phyloP scores from a whole-genome alignment of 2,888 invertebrate species.

The Pachymerium ferrugineum region DNA sequence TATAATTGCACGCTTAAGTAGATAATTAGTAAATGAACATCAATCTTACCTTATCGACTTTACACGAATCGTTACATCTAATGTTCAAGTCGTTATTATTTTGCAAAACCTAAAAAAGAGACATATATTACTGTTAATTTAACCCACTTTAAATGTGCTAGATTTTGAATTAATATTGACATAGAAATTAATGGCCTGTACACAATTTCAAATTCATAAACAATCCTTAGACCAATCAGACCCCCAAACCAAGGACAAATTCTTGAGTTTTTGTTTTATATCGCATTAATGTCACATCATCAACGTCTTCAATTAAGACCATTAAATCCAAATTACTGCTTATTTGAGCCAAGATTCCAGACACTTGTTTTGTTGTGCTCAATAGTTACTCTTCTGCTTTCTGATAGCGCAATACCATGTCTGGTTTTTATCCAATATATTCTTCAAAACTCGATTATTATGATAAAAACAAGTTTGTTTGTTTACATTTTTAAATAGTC shows the following conservation, averaged over 20 bases:
- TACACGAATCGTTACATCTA: constrained; percentile 64
- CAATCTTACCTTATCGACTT: constrained; percentile 64
- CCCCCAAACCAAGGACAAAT: constrained; percentile 14
- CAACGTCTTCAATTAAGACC: constrained; percentile 5
- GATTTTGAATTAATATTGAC: background rate
- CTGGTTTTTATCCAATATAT: no score
- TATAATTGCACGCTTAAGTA: constrained; percentile 7
- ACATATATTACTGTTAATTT: background rate
- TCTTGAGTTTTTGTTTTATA: background rate
- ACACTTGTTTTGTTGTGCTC: constrained; percentile 7
- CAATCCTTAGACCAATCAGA: constrained; percentile 1
- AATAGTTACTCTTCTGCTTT: no score
- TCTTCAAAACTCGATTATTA: no score
- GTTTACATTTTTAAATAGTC: no score
- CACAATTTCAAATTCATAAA: background rate
- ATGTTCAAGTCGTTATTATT: constrained; percentile 53
- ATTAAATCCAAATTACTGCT: constrained; percentile 20
- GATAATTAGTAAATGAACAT: background rate
- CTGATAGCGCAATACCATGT: no score
- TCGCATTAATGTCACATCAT: constrained; percentile 4
- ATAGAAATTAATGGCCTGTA: background rate
- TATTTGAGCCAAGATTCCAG: constrained; percentile 12
- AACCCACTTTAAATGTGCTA: background rate
- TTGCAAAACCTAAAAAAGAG: constrained; percentile 25
- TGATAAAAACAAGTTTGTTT: no score